These are phyloP conservation scores for Rhyacophila evoluta DNA, from an alignment of 2,888 invertebrate genomes.

Conservation along the genomic window DNA sequence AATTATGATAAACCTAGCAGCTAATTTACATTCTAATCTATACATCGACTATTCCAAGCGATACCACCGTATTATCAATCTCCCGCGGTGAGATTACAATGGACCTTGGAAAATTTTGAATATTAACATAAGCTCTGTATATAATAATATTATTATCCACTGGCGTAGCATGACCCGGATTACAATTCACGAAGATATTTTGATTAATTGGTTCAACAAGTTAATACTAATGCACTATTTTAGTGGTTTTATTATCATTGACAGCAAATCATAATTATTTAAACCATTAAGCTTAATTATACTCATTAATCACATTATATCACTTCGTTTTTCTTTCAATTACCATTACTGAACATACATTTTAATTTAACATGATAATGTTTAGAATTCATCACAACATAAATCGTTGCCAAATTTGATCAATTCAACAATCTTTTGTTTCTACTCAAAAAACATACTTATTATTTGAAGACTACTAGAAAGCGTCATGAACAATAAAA, in stretches of 20 bases:
- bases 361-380: no score
- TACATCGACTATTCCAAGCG: slow-evolving; percentile 41
- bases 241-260: neutral
- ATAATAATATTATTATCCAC: slow-evolving; percentile 28
- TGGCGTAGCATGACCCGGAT: slow-evolving; percentile 13
- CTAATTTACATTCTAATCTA: slow-evolving; percentile 49
- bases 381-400: no score
- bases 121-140: slow-evolving; percentile 30
- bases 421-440: no score
- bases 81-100: slow-evolving; percentile 38
- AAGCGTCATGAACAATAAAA: no score
- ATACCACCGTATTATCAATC: slow-evolving; percentile 32
- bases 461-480: no score
- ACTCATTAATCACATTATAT: neutral
- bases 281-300: neutral
- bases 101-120: slow-evolving; percentile 32
- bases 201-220: slow-evolving; percentile 18
- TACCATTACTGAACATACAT: no score
- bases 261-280: neutral
- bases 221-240: neutral
- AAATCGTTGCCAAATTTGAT: no score
- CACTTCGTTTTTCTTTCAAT: no score
- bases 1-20: slow-evolving; percentile 40
- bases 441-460: no score
- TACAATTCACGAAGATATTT: neutral